phyloP scores from a whole-genome alignment of 1,140 invertebrate species.

The Hylaeus anthracinus region DNA sequence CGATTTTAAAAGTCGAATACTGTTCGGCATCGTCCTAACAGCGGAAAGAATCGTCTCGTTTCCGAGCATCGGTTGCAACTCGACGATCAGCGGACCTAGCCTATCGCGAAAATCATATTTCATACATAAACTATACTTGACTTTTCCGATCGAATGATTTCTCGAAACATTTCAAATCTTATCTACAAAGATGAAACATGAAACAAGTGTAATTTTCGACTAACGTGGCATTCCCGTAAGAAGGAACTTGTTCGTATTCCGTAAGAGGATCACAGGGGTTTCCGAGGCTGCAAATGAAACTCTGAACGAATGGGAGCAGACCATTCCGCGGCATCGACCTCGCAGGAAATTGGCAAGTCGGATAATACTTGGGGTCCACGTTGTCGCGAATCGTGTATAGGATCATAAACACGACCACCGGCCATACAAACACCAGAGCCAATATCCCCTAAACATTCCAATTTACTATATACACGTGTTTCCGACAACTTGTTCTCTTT shows the following conservation, averaged over 20 bases:
- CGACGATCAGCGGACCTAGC: constrained; percentile 76
- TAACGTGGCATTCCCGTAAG: constrained; percentile 84
- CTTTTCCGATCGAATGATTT: background rate
- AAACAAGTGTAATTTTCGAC: constrained; percentile 38
- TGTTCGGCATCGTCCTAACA: constrained; percentile 82
- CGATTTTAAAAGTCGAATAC: constrained; percentile 82
- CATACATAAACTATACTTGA: too few relatives aligned
- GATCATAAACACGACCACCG: constrained; percentile 79
- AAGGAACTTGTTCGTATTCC: constrained; percentile 83
- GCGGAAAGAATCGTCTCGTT: constrained; percentile 80
- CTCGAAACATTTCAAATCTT: background rate
- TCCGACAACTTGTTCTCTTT: background rate
- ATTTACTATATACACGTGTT: background rate
- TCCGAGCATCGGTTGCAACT: constrained; percentile 78
- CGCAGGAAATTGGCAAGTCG: constrained; percentile 84
- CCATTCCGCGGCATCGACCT: constrained; percentile 84
- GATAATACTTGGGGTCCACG: constrained; percentile 80
- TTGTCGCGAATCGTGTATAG: constrained; percentile 82
- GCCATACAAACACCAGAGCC: constrained; percentile 81
- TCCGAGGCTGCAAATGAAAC: constrained; percentile 85
- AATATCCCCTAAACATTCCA: constrained; percentile 79
- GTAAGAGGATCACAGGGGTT: constrained; percentile 83
- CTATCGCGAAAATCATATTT: constrained; percentile 56
- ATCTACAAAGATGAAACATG: too few relatives aligned
- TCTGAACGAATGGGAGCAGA: constrained; percentile 84